Conservation (phyloP, 2,113 vertebrate genomes). For the Tringa solitaria region DNA sequence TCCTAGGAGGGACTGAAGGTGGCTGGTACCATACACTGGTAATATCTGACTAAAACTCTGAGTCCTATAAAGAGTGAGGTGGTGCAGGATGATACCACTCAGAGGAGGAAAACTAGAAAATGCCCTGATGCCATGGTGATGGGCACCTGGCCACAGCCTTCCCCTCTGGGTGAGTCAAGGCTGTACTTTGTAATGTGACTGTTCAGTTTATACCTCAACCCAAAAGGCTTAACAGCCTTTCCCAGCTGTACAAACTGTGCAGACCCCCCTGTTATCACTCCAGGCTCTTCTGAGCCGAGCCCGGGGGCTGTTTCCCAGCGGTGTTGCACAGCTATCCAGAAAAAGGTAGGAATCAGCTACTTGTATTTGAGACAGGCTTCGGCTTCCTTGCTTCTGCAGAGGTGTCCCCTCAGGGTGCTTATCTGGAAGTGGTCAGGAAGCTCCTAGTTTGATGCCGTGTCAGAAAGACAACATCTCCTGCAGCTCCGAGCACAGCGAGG, state of each 20-base stretch:
- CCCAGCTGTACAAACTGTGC: neutral
- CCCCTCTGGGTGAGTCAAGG: neutral
- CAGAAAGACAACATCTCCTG: neutral
- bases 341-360: neutral
- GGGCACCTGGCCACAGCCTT: neutral
- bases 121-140: rapidly evolving
- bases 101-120: neutral
- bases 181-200: neutral
- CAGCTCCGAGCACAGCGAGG: neutral
- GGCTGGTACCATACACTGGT: rapidly evolving
- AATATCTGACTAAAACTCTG: neutral
- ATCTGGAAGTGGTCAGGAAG: conserved; percentile 8
- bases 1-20: rapidly evolving
- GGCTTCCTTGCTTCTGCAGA: neutral
- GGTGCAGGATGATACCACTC: too few species aligned
- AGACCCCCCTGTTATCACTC: neutral
- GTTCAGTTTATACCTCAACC: neutral
- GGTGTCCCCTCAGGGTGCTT: neutral
- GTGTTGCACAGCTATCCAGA: too few species aligned
- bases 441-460: neutral
- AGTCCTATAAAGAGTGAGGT: rapidly evolving
- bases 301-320: neutral
- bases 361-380: neutral
- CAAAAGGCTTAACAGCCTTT: neutral
- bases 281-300: neutral